Base-by-base conservation (phyloP, 2,888 invertebrate genomes). In the Ophion obscuratus region DNA sequence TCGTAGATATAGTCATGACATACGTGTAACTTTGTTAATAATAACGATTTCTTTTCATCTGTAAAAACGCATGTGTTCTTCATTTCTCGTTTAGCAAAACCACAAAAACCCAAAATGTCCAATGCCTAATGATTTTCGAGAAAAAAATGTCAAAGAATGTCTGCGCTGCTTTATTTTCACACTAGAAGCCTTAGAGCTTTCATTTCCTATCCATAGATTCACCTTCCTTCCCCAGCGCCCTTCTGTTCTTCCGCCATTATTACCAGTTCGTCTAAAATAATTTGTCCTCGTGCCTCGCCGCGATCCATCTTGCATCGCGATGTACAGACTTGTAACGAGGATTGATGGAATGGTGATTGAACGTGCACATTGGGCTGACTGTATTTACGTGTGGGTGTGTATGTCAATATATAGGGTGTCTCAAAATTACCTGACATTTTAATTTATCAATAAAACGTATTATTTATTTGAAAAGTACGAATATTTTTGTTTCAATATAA, bases 291-390 rank as follows among this genome's bases (percentile, higher is more conserved):
- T 53, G 53, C 59, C 40, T 27, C 24, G 20, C 44, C n/a, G 14
- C 59, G 11, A 53, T 74, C 66, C 11, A 59, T 71, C 53, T 78
- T 76, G 61, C 78, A 74, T 83, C 80, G 67, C 78, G 78, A 78
- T 75, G 74, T 78, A 77, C 81, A 78, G 70, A 68, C 70, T 74
- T 27, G 7, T 11, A 47, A 44, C 59, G 47, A 57, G 71, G 66
- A 66, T 31, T 70, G 64, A 66, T 59, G 73, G 64, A 87, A 83
- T 85, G 81, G 83, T 85, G 81, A 85, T 87, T 83, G 81, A 73
- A 62, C 76, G 59, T 44, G 74, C 36, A 68, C 62, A 31, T 80
- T 11, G 20, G 40, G 27, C 11, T 20, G 40, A 73, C 57, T 14
- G 31, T 44, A 40, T 44, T 40, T 44, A 67, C 40, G 27, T 44